Evolutionary conservation across 2,888 invertebrate genomes (phyloP).

Genomic region (Chaitophorus viminalis): DNA sequence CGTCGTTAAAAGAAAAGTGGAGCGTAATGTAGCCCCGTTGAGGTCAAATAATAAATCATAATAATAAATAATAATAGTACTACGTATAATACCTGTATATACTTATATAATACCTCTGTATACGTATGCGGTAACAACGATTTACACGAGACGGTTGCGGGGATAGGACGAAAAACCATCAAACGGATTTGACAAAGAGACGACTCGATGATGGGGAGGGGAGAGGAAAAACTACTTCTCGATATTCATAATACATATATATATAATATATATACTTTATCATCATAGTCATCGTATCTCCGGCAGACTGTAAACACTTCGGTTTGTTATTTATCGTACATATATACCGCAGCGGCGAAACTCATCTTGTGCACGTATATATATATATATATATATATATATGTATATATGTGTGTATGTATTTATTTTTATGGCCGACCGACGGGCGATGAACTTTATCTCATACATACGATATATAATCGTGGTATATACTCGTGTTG

Average conservation of each 20-base stretch:
- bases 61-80: slow-evolving; percentile 30
- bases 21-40: background rate
- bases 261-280: background rate
- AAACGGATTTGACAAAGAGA: slow-evolving; percentile 39
- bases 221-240: slow-evolving; percentile 27
- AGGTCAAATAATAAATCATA: background rate
- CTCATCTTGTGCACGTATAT: background rate
- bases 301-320: slow-evolving; percentile 56
- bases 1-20: background rate
- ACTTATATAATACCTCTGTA: background rate
- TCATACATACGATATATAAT: background rate
- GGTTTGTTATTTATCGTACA: slow-evolving; percentile 44
- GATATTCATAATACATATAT: slow-evolving; percentile 33
- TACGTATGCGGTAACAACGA: background rate
- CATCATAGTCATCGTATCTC: slow-evolving; percentile 30
- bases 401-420: background rate
- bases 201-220: background rate
- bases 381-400: background rate
- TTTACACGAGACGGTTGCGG: background rate
- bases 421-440: slow-evolving; percentile 23
- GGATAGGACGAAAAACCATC: background rate
- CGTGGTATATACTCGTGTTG: too few relatives aligned
- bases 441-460: slow-evolving; percentile 45
- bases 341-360: background rate
- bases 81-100: background rate